Evolutionary conservation across 2,888 invertebrate species (phyloP).

Genomic region (Pimpla rufipes): DNA sequence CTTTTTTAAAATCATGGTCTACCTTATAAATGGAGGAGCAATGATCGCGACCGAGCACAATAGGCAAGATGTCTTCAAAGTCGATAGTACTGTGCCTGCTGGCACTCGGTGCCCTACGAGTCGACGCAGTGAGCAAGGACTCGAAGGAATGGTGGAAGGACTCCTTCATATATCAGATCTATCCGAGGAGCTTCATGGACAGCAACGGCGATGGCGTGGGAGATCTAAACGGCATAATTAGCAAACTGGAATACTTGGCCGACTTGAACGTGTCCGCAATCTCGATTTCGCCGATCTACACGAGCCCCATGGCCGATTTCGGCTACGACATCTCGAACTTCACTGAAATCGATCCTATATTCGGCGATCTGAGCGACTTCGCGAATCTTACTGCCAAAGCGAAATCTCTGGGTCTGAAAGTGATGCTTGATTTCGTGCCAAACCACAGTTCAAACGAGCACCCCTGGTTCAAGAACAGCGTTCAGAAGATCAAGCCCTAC

Average conservation of each 20-base stretch:
- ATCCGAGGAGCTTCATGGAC: conserved; percentile 95
- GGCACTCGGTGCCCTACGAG: conserved; percentile 31
- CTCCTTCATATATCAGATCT: conserved; percentile 94
- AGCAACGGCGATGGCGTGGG: conserved; percentile 87
- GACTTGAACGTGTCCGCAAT: conserved; percentile 88
- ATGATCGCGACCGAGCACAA: conserved; percentile 18
- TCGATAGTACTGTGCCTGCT: conserved; percentile 44
- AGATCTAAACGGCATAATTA: conserved; percentile 80
- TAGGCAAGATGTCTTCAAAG: conserved; percentile 35
- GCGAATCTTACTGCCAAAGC: conserved; percentile 83
- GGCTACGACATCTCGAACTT: conserved; percentile 89
- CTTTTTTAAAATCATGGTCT: conserved; percentile 12
- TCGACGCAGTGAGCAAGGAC: conserved; percentile 39
- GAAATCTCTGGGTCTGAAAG: conserved; percentile 81
- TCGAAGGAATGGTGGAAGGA: conserved; percentile 93
- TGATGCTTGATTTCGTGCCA: conserved; percentile 86
- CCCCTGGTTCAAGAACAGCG: conserved; percentile 92
- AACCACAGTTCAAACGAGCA: conserved; percentile 92
- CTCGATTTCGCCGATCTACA: conserved; percentile 91
- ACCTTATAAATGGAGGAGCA: conserved; percentile 43
- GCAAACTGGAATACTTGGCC: conserved; percentile 86
- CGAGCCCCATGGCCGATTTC: conserved; percentile 89
- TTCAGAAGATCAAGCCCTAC: conserved; percentile 87
- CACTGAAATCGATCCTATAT: conserved; percentile 87
- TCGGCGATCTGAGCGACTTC: conserved; percentile 88